Conservation (phyloP, 1,140 invertebrate genomes). For the Brachionus asplanchnoidis region DNA sequence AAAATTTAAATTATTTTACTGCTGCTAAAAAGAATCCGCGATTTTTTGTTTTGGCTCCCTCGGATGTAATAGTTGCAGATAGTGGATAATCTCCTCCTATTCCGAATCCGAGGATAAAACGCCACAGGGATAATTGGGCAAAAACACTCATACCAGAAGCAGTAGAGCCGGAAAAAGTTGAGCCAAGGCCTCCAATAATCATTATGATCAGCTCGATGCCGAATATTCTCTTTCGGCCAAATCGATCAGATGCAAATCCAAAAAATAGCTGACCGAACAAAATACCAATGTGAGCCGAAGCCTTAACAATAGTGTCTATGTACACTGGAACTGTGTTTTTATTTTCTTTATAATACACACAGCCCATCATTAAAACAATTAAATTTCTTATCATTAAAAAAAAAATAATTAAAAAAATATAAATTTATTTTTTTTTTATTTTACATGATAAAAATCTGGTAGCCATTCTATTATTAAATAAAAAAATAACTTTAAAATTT, state of each 20-base stretch:
- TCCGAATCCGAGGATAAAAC: conserved; percentile 30
- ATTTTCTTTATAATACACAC: conserved; percentile 27
- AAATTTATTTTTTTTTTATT: not conserved
- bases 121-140: not conserved
- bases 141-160: conserved; percentile 10
- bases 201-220: conserved; percentile 23
- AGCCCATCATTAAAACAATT: conserved; percentile 36
- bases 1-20: not conserved
- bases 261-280: conserved; percentile 26
- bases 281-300: conserved; percentile 13
- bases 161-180: not conserved
- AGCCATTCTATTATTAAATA: not conserved
- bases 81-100: conserved; percentile 42
- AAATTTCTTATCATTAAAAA: not conserved
- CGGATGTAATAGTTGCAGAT: conserved; percentile 21
- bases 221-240: conserved; percentile 25
- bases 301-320: conserved; percentile 29
- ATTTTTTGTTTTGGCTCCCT: not conserved
- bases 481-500: not conserved
- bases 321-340: conserved; percentile 7
- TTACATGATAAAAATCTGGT: conserved; percentile 37
- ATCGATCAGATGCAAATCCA: not conserved
- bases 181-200: not conserved
- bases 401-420: not conserved
- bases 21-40: conserved; percentile 16